Conservation (phyloP, 2,113 vertebrate species). For the Camelus bactrianus region DNA sequence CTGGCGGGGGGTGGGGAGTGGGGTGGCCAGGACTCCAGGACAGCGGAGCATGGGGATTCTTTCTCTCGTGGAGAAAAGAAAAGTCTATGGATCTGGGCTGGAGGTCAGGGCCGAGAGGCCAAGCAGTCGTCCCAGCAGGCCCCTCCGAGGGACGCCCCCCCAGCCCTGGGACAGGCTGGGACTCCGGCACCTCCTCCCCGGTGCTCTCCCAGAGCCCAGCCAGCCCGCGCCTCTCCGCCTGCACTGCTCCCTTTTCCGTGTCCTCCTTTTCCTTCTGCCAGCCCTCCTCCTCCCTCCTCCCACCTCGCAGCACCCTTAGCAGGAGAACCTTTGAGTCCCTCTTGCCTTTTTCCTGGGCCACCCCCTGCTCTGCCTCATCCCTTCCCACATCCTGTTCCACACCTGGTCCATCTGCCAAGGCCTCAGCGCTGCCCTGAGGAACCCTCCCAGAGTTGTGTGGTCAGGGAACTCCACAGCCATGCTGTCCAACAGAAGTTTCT, state of each 20-base stretch:
- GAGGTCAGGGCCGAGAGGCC: neutral
- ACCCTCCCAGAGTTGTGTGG: neutral
- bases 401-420: neutral
- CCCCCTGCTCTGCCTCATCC: neutral
- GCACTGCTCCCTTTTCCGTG: accelerated
- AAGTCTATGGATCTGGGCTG: neutral
- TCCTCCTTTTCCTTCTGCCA: neutral
- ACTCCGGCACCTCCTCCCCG: accelerated
- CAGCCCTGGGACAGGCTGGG: too few relatives aligned
- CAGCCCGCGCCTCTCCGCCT: neutral
- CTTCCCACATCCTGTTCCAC: neutral
- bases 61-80: neutral
- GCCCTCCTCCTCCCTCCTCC: too few relatives aligned
- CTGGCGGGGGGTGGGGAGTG: neutral
- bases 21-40: neutral
- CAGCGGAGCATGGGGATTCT: accelerated
- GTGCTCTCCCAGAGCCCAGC: neutral
- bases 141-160: neutral
- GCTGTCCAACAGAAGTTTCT: neutral
- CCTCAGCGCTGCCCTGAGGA: neutral
- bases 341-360: neutral
- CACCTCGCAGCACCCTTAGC: neutral
- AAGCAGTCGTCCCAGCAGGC: neutral
- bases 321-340: neutral
- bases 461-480: neutral